These are phyloP conservation scores for Eubasilissa regina DNA, from an alignment of 1,140 invertebrate species.

Conservation along the genomic window DNA sequence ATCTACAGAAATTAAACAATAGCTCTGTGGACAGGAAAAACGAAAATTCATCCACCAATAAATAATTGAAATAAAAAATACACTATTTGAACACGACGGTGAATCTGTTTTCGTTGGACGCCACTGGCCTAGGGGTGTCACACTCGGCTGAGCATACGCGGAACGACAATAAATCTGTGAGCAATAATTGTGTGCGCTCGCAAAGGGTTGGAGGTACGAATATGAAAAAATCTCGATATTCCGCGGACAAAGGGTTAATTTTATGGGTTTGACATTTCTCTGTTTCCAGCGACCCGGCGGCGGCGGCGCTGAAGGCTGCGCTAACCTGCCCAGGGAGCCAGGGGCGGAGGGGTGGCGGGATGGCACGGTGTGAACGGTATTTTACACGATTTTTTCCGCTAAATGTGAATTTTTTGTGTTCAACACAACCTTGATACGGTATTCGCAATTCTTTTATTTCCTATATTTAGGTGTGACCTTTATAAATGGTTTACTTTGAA, in stretches of 20 bases:
- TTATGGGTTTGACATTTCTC: slow-evolving; percentile 61
- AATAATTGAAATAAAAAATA: no score
- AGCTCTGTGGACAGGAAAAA: no score
- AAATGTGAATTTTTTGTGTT: slow-evolving; percentile 41
- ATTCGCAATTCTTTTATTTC: neutral
- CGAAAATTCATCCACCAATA: no score
- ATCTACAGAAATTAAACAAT: no score
- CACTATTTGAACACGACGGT: no score
- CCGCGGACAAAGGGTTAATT: slow-evolving; percentile 59
- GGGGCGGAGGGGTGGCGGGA: neutral
- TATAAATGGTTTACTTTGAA: neutral
- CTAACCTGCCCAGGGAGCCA: neutral
- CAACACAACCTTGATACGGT: slow-evolving; percentile 30
- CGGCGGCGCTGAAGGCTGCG: neutral
- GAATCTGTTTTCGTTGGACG: neutral
- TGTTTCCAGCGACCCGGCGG: slow-evolving; percentile 52
- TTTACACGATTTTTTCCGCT: slow-evolving; percentile 37
- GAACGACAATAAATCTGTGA: slow-evolving; percentile 60
- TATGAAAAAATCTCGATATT: slow-evolving; percentile 57
- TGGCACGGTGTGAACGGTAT: slow-evolving; percentile 4
- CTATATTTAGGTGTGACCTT: neutral
- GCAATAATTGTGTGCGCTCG: slow-evolving; percentile 59
- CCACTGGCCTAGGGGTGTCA: slow-evolving; percentile 54
- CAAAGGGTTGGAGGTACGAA: slow-evolving; percentile 55
- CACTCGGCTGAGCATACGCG: slow-evolving; percentile 59